Conservation (phyloP, 2,888 invertebrate genomes). For the Parnassius apollo region DNA sequence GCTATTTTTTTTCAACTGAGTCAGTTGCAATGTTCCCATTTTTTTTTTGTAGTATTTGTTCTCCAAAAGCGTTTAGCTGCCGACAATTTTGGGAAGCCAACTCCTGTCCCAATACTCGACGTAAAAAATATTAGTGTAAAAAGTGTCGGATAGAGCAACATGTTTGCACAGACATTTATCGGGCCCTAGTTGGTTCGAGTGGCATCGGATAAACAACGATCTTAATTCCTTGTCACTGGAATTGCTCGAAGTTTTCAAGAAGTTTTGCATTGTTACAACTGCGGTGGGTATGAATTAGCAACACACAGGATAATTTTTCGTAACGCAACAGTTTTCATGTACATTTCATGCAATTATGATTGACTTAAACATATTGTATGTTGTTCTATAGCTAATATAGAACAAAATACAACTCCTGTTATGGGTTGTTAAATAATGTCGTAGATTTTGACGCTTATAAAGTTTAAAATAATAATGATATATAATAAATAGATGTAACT, state of each 20-base stretch:
- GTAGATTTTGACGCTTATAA: too few relatives aligned
- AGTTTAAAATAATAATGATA: too few relatives aligned
- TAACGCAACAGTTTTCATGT: too few relatives aligned
- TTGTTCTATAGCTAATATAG: too few relatives aligned
- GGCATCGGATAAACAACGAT: conserved; percentile 44
- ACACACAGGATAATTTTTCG: conserved; percentile 4
- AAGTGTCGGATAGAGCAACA: conserved; percentile 45
- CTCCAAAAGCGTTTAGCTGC: conserved; percentile 33
- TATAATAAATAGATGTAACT: too few relatives aligned
- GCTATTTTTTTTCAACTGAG: too few relatives aligned
- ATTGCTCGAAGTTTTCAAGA: conserved; percentile 45
- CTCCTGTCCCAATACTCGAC: conserved; percentile 40
- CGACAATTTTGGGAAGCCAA: conserved; percentile 49
- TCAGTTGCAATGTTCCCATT: not conserved
- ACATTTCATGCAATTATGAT: too few relatives aligned
- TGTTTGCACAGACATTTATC: conserved; percentile 68
- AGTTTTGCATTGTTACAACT: conserved; percentile 60
- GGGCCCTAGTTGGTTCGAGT: conserved; percentile 64
- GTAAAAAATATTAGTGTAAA: conserved; percentile 54
- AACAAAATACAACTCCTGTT: too few relatives aligned
- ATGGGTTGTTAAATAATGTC: too few relatives aligned
- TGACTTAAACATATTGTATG: too few relatives aligned
- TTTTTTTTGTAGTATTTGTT: conserved; percentile 1
- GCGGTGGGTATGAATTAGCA: conserved; percentile 38
- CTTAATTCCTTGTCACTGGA: conserved; percentile 56